A percentile compares a stretch with the other conserved stretches of the same genome.
phyloP scores from a whole-genome alignment of 2,113 vertebrate genomes.

The Poecilia latipinna region DNA sequence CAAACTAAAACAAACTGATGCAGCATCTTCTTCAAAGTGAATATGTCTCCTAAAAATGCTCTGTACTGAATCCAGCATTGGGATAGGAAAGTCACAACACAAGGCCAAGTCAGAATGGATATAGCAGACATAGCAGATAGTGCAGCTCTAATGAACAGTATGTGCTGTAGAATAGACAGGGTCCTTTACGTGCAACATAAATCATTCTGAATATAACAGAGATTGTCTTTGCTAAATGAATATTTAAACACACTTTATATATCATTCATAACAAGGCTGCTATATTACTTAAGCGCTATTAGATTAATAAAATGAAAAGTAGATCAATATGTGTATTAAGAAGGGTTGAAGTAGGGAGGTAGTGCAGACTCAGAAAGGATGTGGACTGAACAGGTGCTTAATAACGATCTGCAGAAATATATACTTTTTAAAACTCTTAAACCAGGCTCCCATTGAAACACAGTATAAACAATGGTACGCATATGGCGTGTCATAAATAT shows the following conservation, averaged over 20 bases:
- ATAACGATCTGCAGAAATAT: neutral
- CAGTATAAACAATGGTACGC: neutral
- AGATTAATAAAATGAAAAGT: neutral
- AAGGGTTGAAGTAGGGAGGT: neutral
- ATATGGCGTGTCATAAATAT: neutral
- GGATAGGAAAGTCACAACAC: constrained; percentile 48
- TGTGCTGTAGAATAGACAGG: constrained; percentile 6
- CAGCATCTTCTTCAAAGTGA: constrained; percentile 10
- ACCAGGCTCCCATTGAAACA: neutral
- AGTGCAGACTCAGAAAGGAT: neutral
- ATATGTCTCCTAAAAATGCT: neutral
- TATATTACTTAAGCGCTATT: neutral
- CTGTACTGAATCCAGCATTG: neutral
- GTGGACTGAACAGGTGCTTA: constrained; percentile 27
- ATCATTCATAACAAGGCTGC: neutral
- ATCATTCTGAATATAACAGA: neutral
- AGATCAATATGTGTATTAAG: neutral
- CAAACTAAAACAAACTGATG: constrained; percentile 26
- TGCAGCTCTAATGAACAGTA: constrained; percentile 23
- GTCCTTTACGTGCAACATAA: neutral
- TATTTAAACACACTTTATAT: neutral
- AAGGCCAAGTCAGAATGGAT: constrained; percentile 16
- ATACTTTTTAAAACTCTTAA: neutral
- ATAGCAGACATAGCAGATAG: constrained; percentile 39
- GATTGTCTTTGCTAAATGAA: neutral